Evolutionary conservation across 1,140 invertebrate genomes (phyloP).

Genomic region (Brachionus sp.): DNA sequence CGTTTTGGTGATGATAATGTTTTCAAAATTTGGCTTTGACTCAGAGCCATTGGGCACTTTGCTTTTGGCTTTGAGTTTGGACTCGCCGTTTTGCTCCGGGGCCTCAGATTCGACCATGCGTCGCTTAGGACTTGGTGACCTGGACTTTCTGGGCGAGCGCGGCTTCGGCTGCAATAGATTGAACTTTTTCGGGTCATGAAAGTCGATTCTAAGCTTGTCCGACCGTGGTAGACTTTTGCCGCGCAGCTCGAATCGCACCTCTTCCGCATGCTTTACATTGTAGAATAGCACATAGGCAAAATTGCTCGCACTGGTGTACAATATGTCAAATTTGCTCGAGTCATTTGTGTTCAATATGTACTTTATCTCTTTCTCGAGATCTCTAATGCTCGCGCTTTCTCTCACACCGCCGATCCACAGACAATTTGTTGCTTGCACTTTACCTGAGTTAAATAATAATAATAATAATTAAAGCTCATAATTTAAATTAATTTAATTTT

Average conservation of each 20-base stretch:
- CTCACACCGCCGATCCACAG: conserved; percentile 32
- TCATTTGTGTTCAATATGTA: conserved; percentile 11
- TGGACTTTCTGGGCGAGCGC: neutral
- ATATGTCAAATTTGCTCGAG: neutral
- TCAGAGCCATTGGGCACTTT: neutral
- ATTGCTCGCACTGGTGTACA: neutral
- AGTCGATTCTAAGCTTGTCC: neutral
- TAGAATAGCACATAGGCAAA: conserved; percentile 16
- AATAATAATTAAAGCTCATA: neutral
- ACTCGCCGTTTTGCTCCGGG: neutral
- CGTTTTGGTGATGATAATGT: conserved; percentile 8
- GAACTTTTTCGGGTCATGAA: conserved; percentile 35
- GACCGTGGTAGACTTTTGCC: neutral
- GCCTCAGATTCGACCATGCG: neutral
- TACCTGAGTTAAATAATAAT: conserved; percentile 30
- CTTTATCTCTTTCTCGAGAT: conserved; percentile 2
- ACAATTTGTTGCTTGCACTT: conserved; percentile 39
- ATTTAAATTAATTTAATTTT: neutral
- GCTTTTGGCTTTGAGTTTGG: neutral
- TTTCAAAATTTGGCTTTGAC: neutral
- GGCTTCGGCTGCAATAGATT: neutral
- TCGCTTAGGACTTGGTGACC: neutral
- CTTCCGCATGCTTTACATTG: conserved; percentile 27
- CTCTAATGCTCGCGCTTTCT: neutral
- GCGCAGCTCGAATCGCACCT: neutral